These are phyloP conservation scores for Lethrus apterus DNA, from an alignment of 1,140 invertebrate genomes.

Conservation along the genomic window DNA sequence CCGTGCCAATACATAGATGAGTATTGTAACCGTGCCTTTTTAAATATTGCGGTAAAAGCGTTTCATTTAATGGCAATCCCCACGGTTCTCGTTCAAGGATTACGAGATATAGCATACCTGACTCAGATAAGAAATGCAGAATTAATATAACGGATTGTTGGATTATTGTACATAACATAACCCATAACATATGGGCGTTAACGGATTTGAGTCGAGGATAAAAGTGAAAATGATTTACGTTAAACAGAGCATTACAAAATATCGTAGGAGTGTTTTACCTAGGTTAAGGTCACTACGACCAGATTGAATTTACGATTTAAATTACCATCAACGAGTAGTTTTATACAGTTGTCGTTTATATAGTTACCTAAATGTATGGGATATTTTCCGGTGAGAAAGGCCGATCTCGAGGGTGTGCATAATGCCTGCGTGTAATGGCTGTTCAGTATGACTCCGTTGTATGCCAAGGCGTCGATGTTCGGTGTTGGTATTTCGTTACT, in stretches of 20 bases:
- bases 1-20: no score
- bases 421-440: slow-evolving; percentile 67
- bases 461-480: slow-evolving; percentile 76
- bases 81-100: slow-evolving; percentile 64
- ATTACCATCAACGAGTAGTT: no score
- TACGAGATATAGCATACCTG: slow-evolving; percentile 73
- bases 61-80: slow-evolving; percentile 60
- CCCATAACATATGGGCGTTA: no score
- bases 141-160: no score
- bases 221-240: no score
- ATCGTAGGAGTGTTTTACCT: no score
- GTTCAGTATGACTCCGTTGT: slow-evolving; percentile 68
- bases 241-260: no score
- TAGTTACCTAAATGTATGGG: slow-evolving; percentile 67
- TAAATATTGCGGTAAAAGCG: slow-evolving; percentile 66
- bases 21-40: slow-evolving; percentile 70
- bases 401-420: slow-evolving; percentile 70
- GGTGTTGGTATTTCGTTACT: slow-evolving; percentile 76
- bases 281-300: no score
- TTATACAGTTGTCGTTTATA: neutral
- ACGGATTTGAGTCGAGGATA: no score
- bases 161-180: no score
- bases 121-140: no score
- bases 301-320: no score
- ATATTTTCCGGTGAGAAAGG: slow-evolving; percentile 76